Evolutionary conservation across 37 sponge, comb jelly and placozoan species (phyloP).

Genomic region (Halisarca cf. caerulea): DNA sequence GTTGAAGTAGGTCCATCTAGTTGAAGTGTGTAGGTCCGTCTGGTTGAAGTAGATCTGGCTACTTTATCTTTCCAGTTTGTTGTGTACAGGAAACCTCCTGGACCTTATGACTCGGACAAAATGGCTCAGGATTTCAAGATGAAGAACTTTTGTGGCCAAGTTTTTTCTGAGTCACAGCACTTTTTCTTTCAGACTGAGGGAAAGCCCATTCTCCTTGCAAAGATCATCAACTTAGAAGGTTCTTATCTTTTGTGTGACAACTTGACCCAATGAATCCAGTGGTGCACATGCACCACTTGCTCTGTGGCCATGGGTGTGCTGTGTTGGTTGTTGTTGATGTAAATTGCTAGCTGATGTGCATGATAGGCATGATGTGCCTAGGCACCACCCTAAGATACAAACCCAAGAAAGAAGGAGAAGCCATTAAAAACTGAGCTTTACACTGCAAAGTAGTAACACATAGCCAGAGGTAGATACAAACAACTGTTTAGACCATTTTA

Average conservation of each 20-base stretch:
- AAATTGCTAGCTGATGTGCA: no score
- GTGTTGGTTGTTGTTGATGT: neutral
- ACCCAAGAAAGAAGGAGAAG: no score
- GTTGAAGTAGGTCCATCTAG: no score
- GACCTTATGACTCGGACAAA: constrained; percentile 67
- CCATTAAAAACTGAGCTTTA: no score
- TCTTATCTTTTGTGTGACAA: neutral
- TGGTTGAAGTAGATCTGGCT: no score
- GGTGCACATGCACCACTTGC: neutral
- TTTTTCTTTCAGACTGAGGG: constrained; percentile 24
- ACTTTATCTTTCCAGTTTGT: neutral
- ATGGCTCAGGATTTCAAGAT: constrained; percentile 37
- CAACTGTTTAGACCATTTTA: no score
- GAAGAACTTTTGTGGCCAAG: constrained; percentile 34
- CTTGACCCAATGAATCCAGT: no score
- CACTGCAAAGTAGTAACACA: no score
- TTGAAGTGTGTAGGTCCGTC: no score
- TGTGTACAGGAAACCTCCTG: constrained; percentile 53
- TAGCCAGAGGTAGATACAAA: neutral
- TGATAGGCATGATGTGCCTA: no score
- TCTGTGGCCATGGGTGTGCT: neutral
- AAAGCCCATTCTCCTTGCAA: constrained; percentile 30
- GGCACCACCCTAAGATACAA: no score
- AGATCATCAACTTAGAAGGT: constrained; percentile 31
- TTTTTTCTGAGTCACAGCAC: constrained; percentile 39